These are phyloP conservation scores for Drosophila atripex DNA, from an alignment of 2,888 invertebrate genomes.

Conservation along the genomic window DNA sequence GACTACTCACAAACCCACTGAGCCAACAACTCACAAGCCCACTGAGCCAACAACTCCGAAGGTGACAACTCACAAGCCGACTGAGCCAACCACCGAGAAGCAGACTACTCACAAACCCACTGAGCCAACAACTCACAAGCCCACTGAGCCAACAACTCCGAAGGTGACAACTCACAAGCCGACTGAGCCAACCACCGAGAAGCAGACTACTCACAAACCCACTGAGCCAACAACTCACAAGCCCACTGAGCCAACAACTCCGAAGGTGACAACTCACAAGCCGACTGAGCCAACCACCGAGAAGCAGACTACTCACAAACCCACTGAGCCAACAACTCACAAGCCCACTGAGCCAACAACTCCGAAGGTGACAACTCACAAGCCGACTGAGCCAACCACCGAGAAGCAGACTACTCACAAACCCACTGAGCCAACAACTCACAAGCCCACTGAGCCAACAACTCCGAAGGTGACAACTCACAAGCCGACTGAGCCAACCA, in stretches of 20 bases:
- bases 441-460: background rate
- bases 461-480: background rate
- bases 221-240: background rate
- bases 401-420: slow-evolving; percentile 5
- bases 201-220: background rate
- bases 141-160: background rate
- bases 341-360: background rate
- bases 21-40: background rate
- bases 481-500: background rate
- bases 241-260: background rate
- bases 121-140: background rate
- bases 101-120: background rate
- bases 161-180: slow-evolving; percentile 1
- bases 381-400: slow-evolving; percentile 1
- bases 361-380: background rate
- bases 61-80: background rate
- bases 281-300: background rate
- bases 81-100: background rate
- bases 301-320: slow-evolving; percentile 2
- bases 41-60: background rate
- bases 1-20: background rate
- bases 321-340: background rate
- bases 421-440: background rate
- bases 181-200: background rate
- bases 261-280: background rate